Evolutionary conservation across 1,140 invertebrate genomes (phyloP).

Genomic region (Oryzaephilus surinamensis): DNA sequence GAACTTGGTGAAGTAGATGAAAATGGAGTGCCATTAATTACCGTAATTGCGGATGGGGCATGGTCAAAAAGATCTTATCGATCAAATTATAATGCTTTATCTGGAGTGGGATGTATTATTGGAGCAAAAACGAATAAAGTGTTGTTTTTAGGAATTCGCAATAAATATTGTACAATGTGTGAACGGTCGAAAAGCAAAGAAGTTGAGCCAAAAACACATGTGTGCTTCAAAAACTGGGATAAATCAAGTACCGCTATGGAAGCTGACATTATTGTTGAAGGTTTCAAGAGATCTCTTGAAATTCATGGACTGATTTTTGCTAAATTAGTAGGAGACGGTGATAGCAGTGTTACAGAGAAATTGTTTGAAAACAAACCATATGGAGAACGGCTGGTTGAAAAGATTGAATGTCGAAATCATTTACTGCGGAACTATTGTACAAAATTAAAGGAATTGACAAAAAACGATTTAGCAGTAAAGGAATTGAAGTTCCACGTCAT

Average conservation of each 20-base stretch:
- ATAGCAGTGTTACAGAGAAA: conserved; percentile 11
- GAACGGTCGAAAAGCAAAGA: background rate
- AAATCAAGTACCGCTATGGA: too few relatives aligned
- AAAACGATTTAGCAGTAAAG: conserved; percentile 2
- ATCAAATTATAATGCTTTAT: background rate
- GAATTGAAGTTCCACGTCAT: conserved; percentile 5
- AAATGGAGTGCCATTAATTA: conserved; percentile 1
- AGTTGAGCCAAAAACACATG: too few relatives aligned
- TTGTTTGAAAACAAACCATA: conserved; percentile 1
- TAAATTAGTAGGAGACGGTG: conserved; percentile 22
- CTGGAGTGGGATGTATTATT: background rate
- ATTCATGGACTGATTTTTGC: conserved; percentile 25
- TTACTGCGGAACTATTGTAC: conserved; percentile 25
- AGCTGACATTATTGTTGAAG: conserved; percentile 28
- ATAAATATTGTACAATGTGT: conserved; percentile 3
- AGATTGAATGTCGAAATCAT: conserved; percentile 31
- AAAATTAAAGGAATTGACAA: conserved; percentile 15
- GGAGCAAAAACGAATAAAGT: conserved; percentile 2
- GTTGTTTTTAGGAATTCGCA: background rate
- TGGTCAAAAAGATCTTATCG: conserved; percentile 2
- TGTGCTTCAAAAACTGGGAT: too few relatives aligned
- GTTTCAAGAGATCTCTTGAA: conserved; percentile 23
- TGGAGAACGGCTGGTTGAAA: conserved; percentile 11
- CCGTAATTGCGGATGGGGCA: background rate
- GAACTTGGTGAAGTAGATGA: conserved; percentile 6